Base-by-base conservation (phyloP, 35 echinoderm and acorn worm species). In the Apostichopus parvimensis region DNA sequence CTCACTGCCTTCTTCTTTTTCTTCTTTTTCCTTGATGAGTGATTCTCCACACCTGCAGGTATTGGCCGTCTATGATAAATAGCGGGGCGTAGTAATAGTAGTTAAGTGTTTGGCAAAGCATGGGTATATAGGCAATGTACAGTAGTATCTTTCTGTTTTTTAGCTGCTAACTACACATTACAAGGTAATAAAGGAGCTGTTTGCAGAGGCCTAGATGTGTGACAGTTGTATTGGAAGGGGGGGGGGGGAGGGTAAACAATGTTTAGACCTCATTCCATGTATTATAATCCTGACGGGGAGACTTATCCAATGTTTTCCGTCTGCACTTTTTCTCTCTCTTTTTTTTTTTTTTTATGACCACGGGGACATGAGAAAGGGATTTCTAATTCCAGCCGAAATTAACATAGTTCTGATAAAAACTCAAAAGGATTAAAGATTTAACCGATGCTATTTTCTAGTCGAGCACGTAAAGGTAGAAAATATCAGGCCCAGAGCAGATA, bases 161-260 rank as follows among this genome's bases (percentile, higher is more conserved):
- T 68, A 68, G 64, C 11, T 14, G 64, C 64, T 14, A 68, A 68
- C 64, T 68, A 14, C 64, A 68, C 79, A 82, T 82, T 82, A 82
- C 55, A 11, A 56, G 55, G 79, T 56, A 82, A 82, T 82, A 82
- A 82, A 82, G 79, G 34, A 45, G 26, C 79, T 82, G 54, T 82
- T 82, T 82, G 79, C 79, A 82, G 54, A 82, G 79, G 64, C 64
- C 64, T 68, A 68, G 64, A 68, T 68, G 18, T 68, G 64, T 45
- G 34, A 45, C 34, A 0, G 34, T 45, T 45, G 34, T 45, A 45
- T 45, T 4, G 34, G 34, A 45, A 1, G 28, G 28, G 34, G 34
- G 34, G 34, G 34, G 34, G 34, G 3, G 34, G 11, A 17, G 64
- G 11, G 64, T 18, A 68, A 68, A 68, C 64, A 68, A 68, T 18